Evolutionary conservation across 35 echinoderm and acorn worm species (phyloP), one percentile per base, ranked within the genome.

Genomic region (Anneissia japonica): DNA sequence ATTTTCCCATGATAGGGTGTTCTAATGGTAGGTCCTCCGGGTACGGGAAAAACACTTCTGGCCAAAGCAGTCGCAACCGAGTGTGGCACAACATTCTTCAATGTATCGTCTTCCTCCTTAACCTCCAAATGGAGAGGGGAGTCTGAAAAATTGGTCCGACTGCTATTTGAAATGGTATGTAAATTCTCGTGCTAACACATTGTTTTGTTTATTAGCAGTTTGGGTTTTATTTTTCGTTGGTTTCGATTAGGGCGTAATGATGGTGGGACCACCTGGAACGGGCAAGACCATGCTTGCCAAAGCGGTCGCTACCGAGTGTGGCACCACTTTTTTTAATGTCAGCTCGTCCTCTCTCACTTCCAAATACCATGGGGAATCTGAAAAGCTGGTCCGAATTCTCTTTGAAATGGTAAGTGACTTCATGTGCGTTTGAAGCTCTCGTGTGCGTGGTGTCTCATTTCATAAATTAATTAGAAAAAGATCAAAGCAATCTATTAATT

Each of bases 111-210:
- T 36, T 90, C 84, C 79, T 78, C 88, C 3, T 75, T 94, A 55
- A 94, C 82, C 13, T 94, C 92, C 77, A 94, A 94, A 46, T 94
- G 92, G 92, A 78, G 92, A 7, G 92, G 92, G 6, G 92, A 94
- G 79, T 94, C 92, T 2, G 92, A 94, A 81, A 94, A 94, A 88
- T 79, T 94, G 55, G 79, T 94, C 38, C 92, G 88, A 33, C 88
- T 94, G 26, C 85, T 94, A 37, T 94, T 94, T 94, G 92, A 94
- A 94, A 94, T 94, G 92, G 92, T 94, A 94, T 36, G 88, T 90
- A 39, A 36, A 41, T 76, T 73, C 38, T 74, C 23, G 0, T 33
- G 36, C 32, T 77, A 19, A 86, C 43, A 43, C n/a, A n/a, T n/a
- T n/a, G n/a, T n/a, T n/a, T n/a, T n/a, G n/a, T n/a, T n/a, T 43